Evolutionary conservation across 2,797 vertebrate genomes (phyloP), one percentile per base, ranked within the genome.

Genomic region (Gymnopithys bicolor): DNA sequence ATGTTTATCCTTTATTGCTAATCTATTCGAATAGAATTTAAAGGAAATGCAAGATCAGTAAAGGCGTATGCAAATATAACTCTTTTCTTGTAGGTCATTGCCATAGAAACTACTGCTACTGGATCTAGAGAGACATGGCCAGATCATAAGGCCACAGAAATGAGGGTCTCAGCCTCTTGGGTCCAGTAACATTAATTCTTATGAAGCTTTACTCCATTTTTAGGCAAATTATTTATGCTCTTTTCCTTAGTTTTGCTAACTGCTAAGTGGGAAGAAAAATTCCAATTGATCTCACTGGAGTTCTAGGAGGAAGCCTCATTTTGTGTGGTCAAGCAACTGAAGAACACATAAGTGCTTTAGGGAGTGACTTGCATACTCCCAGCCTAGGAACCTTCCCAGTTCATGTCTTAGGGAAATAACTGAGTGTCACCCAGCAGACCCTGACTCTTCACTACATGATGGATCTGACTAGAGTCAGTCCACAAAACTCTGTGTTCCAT

Each of bases 71-170:
- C 95, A 97, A 96, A 97, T 93, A 91, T 62, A 95, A 94, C 87
- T 83, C 85, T 88, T 96, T 96, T 93, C 94, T 85, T 95, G 95
- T 97, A 96, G 96, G 96, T 97, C 96, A 96, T 96, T 95, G 84
- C 93, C 94, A 95, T 97, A 94, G 96, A 94, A 97, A 97, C 96
- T 95, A 92, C 82, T 93, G 71, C 85, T 90, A 75, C 75, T 84
- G 78, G 81, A 90, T 94, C 77, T 88, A 84, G 56, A 91, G 77
- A 96, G 60, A 84, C 35, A 48, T 70, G 74, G 60, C 10, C 62
- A 67, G 90, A 93, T 85, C 90, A 77, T 64, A 80, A 89, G 64
- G 90, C 60, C 81, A 90, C 64, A 87, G 41, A 94, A 82, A 74
- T 23, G 12, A 94, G 90, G 81, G 84, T 89, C 84, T 94, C 23